These are phyloP conservation scores for Syrphus vitripennis DNA, from an alignment of 2,888 invertebrate species.

Conservation along the genomic window DNA sequence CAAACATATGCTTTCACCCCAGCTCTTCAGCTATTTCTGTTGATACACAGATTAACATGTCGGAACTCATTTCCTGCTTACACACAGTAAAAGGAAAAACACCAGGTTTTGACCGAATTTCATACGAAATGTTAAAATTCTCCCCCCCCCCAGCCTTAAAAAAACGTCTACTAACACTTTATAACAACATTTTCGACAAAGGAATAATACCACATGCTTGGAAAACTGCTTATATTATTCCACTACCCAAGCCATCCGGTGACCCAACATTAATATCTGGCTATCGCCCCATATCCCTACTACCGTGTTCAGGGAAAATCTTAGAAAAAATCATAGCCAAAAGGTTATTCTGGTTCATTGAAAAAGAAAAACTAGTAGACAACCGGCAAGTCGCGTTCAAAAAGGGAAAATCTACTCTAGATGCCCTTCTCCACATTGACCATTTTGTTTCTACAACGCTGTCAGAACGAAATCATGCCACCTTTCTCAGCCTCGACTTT, in stretches of 20 bases:
- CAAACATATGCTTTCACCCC: background rate
- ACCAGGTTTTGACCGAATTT: constrained; percentile 13
- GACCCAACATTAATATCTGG: background rate
- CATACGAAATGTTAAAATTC: constrained; percentile 8
- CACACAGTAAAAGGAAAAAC: background rate
- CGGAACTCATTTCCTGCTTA: background rate
- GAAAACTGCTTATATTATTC: constrained; percentile 14
- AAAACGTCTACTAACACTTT: background rate
- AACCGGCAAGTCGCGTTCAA: constrained; percentile 23
- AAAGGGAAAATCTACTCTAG: background rate
- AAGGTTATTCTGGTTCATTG: constrained; percentile 18
- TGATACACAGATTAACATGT: background rate
- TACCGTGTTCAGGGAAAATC: constrained; percentile 23
- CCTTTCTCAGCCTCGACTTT: background rate
- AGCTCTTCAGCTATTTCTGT: background rate
- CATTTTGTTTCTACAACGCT: background rate
- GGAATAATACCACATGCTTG: constrained; percentile 11
- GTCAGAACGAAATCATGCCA: background rate
- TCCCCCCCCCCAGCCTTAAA: background rate
- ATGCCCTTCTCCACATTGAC: background rate
- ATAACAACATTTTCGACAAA: constrained; percentile 7
- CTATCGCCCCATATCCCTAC: constrained; percentile 41
- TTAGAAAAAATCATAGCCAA: constrained; percentile 37
- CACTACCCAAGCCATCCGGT: constrained; percentile 2
- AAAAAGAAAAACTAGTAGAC: background rate